Conservation (phyloP, 2,113 vertebrate genomes). For the Bubo scandiacus region DNA sequence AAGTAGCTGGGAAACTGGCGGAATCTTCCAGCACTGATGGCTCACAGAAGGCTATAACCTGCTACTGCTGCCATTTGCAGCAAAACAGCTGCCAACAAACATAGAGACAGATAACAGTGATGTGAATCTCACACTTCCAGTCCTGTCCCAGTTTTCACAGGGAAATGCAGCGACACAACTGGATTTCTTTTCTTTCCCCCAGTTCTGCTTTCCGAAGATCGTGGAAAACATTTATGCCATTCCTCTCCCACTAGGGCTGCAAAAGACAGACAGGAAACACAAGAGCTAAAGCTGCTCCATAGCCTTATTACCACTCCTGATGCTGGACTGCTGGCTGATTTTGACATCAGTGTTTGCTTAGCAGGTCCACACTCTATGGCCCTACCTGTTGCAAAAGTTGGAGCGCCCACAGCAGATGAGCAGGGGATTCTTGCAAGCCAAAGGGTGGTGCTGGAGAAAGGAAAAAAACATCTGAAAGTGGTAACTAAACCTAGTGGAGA, state of each 20-base stretch:
- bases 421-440: background rate
- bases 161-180: background rate
- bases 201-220: background rate
- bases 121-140: background rate
- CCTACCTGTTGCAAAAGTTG: background rate
- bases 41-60: background rate
- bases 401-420: background rate
- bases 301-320: background rate
- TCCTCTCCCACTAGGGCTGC: background rate
- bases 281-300: background rate
- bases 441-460: background rate
- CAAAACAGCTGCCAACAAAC: background rate
- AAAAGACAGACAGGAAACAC: background rate
- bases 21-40: background rate
- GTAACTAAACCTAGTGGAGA: background rate
- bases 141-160: background rate
- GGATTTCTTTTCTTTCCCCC: fast-evolving
- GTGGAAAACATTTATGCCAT: background rate
- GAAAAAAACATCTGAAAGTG: background rate
- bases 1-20: background rate
- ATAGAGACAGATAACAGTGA: background rate
- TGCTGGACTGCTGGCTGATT: background rate
- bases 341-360: background rate
- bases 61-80: background rate
- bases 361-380: background rate